Evolutionary conservation across 2,113 vertebrate species (phyloP), one percentile per base, ranked within the genome.

Genomic region (Corythoichthys intestinalis): DNA sequence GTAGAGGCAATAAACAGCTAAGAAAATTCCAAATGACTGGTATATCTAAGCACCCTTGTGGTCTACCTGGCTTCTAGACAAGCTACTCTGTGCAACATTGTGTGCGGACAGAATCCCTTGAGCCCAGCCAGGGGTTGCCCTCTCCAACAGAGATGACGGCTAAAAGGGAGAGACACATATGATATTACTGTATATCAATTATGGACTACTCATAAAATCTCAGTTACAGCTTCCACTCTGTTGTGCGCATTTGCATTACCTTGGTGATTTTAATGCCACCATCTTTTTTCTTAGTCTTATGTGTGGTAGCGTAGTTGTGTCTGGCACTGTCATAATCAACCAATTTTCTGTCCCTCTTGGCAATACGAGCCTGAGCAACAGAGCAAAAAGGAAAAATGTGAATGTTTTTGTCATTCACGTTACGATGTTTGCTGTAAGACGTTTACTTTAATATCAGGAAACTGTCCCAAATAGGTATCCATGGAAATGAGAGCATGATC

Each of bases 91-190:
- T 68, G 97, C 97, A 86, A 99, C 94, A 73, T 97, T 96, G 87
- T 99, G 97, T 85, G 97, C 97, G 79, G 97, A 96, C 83, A 99
- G 93, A 91, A 98, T 98, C 81, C 97, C 97, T 93, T 99, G 97
- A 88, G 96, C 98, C 97, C 97, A 99, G 75, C 95, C 95, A 77
- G 97, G 97, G 59, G 97, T 95, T 4, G 97, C 97, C 84, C 98
- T 95, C 93, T 99, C 97, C 91, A 99, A 91, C 92, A 99, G 93
- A 66, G 96, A 95, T 70, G 96, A 94, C 71, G 96, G 97, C 97
- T 98, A 85, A 2, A 54, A 11, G 52, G 72, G 20, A 73, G 53
- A 66, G 2, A 60, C 54, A 15, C 34, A 6, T 4, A 17, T 4
- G 7, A 15, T 15, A 28, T 28, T 28, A 28, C 20, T 38, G 46